Percentiles rank a stretch among this genome's conserved stretches.
phyloP scores from a whole-genome alignment of 2,888 invertebrate species.

The Idaea dimidiata region DNA sequence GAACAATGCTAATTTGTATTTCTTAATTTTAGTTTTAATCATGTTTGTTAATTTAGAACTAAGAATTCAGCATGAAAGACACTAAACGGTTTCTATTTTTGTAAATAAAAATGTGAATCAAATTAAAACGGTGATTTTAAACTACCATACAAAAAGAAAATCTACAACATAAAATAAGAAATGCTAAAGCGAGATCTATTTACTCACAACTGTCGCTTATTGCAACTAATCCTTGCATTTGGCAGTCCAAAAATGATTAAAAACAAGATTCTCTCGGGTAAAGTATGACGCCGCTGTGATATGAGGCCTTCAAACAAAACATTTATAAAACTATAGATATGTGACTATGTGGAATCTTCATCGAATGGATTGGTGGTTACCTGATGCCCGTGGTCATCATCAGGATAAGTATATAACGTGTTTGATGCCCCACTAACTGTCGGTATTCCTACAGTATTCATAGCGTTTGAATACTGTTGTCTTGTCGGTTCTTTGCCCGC shows the following conservation, averaged over 20 bases:
- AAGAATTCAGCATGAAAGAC: conserved; percentile 47
- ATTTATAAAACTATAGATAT: conserved; percentile 31
- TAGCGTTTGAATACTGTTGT: conserved; percentile 53
- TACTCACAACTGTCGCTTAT: conserved; percentile 28
- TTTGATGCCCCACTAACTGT: conserved; percentile 54
- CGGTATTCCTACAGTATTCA: conserved; percentile 70
- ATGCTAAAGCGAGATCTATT: conserved; percentile 47
- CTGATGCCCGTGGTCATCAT: conserved; percentile 52
- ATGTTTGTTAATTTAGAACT: conserved; percentile 58
- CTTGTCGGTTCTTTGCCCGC: conserved; percentile 48
- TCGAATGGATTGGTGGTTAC: conserved; percentile 72
- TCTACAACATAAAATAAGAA: conserved; percentile 21
- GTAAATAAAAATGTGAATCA: conserved; percentile 68
- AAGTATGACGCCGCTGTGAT: conserved; percentile 45
- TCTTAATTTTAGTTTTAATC: conserved; percentile 41
- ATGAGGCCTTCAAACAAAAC: conserved; percentile 51
- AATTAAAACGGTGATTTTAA: conserved; percentile 34
- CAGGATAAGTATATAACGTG: conserved; percentile 65
- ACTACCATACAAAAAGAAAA: conserved; percentile 17
- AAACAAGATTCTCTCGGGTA: conserved; percentile 52
- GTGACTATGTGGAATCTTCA: conserved; percentile 53
- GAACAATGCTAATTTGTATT: conserved; percentile 9
- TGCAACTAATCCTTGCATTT: conserved; percentile 17
- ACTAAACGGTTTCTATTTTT: conserved; percentile 71
- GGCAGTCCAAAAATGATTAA: conserved; percentile 36